Base-by-base conservation (phyloP, 2,113 vertebrate species). In the Sminthopsis crassicaudata region DNA sequence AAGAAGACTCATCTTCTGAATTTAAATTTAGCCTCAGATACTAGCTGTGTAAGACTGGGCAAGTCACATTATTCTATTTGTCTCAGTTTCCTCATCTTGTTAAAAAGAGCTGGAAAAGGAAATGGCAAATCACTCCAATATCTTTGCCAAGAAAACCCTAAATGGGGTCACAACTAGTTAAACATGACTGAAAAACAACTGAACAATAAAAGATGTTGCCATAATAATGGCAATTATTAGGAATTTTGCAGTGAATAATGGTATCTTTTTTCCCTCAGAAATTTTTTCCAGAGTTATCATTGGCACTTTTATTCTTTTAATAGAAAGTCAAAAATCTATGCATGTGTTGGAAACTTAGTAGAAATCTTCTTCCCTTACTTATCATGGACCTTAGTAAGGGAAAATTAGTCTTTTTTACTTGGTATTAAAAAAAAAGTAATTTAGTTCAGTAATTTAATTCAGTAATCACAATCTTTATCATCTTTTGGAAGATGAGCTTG, bases 261-360 rank as follows among this genome's bases (percentile, higher is more conserved):
- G 2, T 91, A 88, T 93, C 92, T 4, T 93, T 96, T 96, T 92
- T 95, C 48, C 48, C 89, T 93, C 91, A 93, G 89, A 96, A 92
- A 89, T 92, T 92, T 76, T 89, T 92, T 84, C 54, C 52, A 53
- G 36, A 96, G 94, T 88, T 88, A 7, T 91, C 90, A 93, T 46
- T 50, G 93, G 19, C 55, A 9, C 27, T 25, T 8, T 91, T 93
- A 67, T 92, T 95, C 48, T 95, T 91, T 89, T 14, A 52, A 50
- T 93, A n/a, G 95, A 93, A 94, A 93, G 48, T 52, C 53, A 92
- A 94, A 95, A 36, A 76, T 57, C 1, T 90, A 12, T 91, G 30
- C 23, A 27, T 54, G 50, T 89, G 52, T 90, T 92, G 89, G 54
- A 55, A 46, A 53, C 53, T 91, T 67, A 53, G 14, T 24, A 91